Percentiles rank a stretch among this genome's conserved stretches.
phyloP scores from a whole-genome alignment of 2,888 invertebrate genomes.

The Noctua fimbriata region DNA sequence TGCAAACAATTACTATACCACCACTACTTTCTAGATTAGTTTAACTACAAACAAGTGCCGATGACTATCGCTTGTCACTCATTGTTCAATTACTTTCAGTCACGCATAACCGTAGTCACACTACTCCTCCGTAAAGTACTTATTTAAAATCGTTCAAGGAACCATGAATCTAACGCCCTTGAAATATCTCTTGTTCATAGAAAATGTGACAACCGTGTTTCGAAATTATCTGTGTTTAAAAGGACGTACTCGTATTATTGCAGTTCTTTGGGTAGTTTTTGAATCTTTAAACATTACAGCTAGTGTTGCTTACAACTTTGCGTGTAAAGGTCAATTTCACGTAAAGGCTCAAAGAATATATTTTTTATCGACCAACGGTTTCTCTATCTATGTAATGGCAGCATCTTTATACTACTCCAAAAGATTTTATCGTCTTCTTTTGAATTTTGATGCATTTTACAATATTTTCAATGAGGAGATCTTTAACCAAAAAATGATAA shows the following conservation, averaged over 20 bases:
- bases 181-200: slow-evolving; percentile 57
- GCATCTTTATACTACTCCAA: slow-evolving; percentile 40
- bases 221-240: slow-evolving; percentile 63
- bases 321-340: neutral
- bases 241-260: slow-evolving; percentile 27
- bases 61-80: slow-evolving; percentile 2
- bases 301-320: neutral
- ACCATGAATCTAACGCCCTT: slow-evolving; percentile 58
- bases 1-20: slow-evolving; percentile 65
- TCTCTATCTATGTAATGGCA: slow-evolving; percentile 50
- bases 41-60: slow-evolving; percentile 34
- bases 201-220: slow-evolving; percentile 63
- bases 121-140: neutral
- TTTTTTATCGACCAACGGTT: slow-evolving; percentile 33
- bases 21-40: slow-evolving; percentile 6
- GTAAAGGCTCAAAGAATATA: slow-evolving; percentile 33
- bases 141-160: neutral
- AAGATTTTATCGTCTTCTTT: slow-evolving; percentile 45
- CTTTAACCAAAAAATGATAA: slow-evolving; percentile 44
- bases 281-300: slow-evolving; percentile 2
- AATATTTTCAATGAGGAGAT: slow-evolving; percentile 37
- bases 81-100: slow-evolving; percentile 28
- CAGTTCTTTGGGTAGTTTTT: slow-evolving; percentile 24
- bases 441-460: slow-evolving; percentile 50
- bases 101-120: neutral